Conservation (phyloP, 2,888 invertebrate species). For the Sminthurinus aureus region DNA sequence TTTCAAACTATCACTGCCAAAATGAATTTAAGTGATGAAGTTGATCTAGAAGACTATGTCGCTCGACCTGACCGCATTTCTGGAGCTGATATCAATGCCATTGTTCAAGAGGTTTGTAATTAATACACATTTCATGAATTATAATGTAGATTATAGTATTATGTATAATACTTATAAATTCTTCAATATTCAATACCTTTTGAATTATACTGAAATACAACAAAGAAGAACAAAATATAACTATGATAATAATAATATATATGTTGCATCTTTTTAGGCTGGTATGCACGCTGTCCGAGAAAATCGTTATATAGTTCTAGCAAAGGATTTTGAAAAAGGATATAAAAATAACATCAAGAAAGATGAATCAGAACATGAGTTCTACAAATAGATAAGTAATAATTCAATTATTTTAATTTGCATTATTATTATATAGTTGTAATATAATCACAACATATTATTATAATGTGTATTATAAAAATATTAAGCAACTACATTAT, state of each 20-base stretch:
- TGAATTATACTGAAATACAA: too few species aligned
- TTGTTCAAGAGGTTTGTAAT: conserved; percentile 87
- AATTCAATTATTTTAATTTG: not conserved
- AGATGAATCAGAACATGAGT: conserved; percentile 98
- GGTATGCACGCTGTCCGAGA: conserved; percentile 99
- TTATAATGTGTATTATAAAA: not conserved
- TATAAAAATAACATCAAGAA: conserved; percentile 99
- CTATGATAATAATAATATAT: too few species aligned
- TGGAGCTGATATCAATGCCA: conserved; percentile 99
- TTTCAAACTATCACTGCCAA: conserved; percentile 97
- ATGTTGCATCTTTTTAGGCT: conserved; percentile 68
- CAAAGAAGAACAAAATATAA: conserved; percentile 9
- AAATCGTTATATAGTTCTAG: conserved; percentile 97
- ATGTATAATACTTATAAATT: conserved; percentile 8
- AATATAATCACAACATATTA: not conserved
- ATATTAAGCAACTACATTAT: too few species aligned
- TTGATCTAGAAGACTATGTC: conserved; percentile 98
- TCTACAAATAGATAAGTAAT: conserved; percentile 70
- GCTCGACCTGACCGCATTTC: conserved; percentile 98
- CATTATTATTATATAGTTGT: too few species aligned
- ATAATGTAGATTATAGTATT: not conserved
- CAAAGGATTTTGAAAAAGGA: conserved; percentile 99
- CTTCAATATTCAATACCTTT: conserved; percentile 7
- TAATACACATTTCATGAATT: not conserved
- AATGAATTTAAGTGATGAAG: conserved; percentile 98